Evolutionary conservation across 2,888 invertebrate genomes (phyloP).

Genomic region (Orthosia cruda): DNA sequence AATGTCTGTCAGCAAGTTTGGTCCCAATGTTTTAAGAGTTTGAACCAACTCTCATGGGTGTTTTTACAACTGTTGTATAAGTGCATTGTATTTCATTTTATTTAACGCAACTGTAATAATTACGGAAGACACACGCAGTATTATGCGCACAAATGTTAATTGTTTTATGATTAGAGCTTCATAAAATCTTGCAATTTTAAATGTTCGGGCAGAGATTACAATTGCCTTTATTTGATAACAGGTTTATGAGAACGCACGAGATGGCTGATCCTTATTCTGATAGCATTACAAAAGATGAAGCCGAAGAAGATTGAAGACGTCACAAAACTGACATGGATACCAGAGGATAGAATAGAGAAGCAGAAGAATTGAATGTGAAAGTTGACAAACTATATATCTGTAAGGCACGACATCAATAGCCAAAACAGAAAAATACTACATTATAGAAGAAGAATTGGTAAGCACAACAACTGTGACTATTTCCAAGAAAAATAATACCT

Average conservation of each 20-base stretch:
- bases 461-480: not conserved
- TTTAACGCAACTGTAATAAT: not conserved
- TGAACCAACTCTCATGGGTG: not conserved
- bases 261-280: not conserved
- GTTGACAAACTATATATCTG: not conserved
- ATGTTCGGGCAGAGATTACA: not conserved
- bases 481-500: not conserved
- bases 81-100: too few relatives aligned
- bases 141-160: not conserved
- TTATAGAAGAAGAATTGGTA: not conserved
- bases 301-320: not conserved
- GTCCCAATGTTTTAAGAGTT: constrained; percentile 8
- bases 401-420: not conserved
- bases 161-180: not conserved
- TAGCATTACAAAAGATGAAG: not conserved
- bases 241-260: not conserved
- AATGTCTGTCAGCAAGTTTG: not conserved
- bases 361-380: not conserved
- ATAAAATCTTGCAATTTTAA: not conserved
- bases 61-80: not conserved
- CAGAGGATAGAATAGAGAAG: not conserved
- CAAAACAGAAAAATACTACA: not conserved
- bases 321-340: not conserved
- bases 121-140: not conserved
- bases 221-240: not conserved